phyloP scores from a whole-genome alignment of 2,888 invertebrate species.

The Morpho achilles region DNA sequence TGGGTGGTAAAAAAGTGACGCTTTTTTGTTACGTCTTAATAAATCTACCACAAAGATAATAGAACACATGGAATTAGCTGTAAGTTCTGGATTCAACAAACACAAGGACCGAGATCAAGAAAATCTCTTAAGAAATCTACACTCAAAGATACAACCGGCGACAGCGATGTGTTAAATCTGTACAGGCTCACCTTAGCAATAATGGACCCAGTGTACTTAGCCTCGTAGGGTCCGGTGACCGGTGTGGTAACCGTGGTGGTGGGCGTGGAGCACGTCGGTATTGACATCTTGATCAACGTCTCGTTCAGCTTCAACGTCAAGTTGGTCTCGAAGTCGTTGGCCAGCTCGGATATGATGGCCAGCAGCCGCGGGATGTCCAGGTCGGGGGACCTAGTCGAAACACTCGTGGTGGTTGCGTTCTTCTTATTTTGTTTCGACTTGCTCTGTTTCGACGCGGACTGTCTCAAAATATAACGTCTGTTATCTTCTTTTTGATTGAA shows the following conservation, averaged over 20 bases:
- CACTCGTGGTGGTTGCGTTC: neutral
- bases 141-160: too few relatives aligned
- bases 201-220: slow-evolving; percentile 35
- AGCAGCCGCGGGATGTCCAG: slow-evolving; percentile 41
- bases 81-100: too few relatives aligned
- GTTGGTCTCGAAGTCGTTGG: slow-evolving; percentile 46
- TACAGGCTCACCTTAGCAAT: slow-evolving; percentile 39
- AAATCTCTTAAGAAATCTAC: too few relatives aligned
- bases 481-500: neutral
- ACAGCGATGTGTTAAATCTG: too few relatives aligned
- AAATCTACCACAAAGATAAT: too few relatives aligned
- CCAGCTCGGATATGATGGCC: slow-evolving; percentile 39
- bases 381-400: slow-evolving; percentile 1
- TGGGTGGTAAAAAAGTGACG: too few relatives aligned
- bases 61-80: too few relatives aligned
- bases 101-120: too few relatives aligned
- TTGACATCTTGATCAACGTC: slow-evolving; percentile 33
- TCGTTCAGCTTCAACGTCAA: slow-evolving; percentile 41
- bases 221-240: slow-evolving; percentile 28
- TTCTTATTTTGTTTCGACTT: neutral
- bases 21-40: too few relatives aligned
- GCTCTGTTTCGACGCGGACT: neutral
- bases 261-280: slow-evolving; percentile 40
- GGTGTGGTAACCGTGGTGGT: slow-evolving; percentile 18
- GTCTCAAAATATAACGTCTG: neutral